phyloP scores from a whole-genome alignment of 92 coral and sea anemone genomes.

The Palythoa grandiflora region DNA sequence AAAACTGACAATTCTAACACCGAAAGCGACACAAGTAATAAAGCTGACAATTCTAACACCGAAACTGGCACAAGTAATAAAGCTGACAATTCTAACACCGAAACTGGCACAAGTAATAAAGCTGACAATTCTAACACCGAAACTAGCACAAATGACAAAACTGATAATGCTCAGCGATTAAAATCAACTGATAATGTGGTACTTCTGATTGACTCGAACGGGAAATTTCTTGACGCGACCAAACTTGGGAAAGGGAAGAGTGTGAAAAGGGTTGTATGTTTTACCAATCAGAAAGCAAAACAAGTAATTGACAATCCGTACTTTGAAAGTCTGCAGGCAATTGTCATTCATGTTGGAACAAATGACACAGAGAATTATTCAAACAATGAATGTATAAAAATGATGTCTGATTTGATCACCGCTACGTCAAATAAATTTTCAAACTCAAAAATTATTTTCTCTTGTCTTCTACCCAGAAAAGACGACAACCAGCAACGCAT shows the following conservation, averaged over 20 bases:
- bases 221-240: slow-evolving; percentile 28
- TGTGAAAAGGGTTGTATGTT: slow-evolving; percentile 21
- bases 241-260: slow-evolving; percentile 28
- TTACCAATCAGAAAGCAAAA: slow-evolving; percentile 29
- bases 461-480: slow-evolving; percentile 22
- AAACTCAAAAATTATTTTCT: slow-evolving; percentile 15
- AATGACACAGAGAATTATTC: slow-evolving; percentile 21
- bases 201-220: slow-evolving; percentile 14
- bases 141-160: too few relatives aligned
- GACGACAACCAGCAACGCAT: slow-evolving; percentile 28
- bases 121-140: too few relatives aligned
- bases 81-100: too few relatives aligned
- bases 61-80: too few relatives aligned
- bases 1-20: too few relatives aligned
- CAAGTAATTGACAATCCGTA: slow-evolving; percentile 25
- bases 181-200: slow-evolving; percentile 6
- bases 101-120: too few relatives aligned
- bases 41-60: too few relatives aligned
- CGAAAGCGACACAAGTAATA: too few relatives aligned
- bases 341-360: slow-evolving; percentile 27
- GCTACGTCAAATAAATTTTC: slow-evolving; percentile 4
- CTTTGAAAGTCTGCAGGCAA: slow-evolving; percentile 20
- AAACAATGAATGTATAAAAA: slow-evolving; percentile 25
- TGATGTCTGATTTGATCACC: slow-evolving; percentile 7
- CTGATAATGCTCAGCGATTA: neutral